These are phyloP conservation scores for Trichogramma pretiosum DNA, from an alignment of 1,140 invertebrate genomes.

Conservation along the genomic window DNA sequence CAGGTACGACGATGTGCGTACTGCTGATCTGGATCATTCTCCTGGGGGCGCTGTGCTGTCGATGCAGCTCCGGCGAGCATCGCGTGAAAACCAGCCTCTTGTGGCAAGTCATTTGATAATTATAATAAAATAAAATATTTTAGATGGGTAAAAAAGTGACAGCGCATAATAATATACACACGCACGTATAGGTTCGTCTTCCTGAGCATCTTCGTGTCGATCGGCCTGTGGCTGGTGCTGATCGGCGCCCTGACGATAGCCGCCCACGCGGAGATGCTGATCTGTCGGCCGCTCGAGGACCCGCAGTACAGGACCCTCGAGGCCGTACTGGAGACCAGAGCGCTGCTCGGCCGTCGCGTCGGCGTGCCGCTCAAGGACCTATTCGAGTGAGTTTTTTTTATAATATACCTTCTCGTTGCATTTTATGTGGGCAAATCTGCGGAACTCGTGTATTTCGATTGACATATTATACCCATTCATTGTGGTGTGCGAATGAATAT, in stretches of 20 bases:
- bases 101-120: constrained; percentile 34
- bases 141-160: too few species aligned
- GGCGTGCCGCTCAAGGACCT: constrained; percentile 33
- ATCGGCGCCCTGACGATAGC: constrained; percentile 29
- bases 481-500: too few species aligned
- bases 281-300: constrained; percentile 38
- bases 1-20: constrained; percentile 40
- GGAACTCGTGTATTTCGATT: too few species aligned
- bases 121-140: too few species aligned
- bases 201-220: constrained; percentile 33
- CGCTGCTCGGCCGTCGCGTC: constrained; percentile 32
- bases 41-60: constrained; percentile 45
- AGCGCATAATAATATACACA: too few species aligned
- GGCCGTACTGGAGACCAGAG: constrained; percentile 33
- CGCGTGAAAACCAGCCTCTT: constrained; percentile 49
- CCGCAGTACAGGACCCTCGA: constrained; percentile 35
- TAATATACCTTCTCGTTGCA: background rate
- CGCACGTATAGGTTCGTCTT: constrained; percentile 30
- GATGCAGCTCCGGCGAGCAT: constrained; percentile 45
- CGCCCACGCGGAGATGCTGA: constrained; percentile 34
- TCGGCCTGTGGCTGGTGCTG: constrained; percentile 34
- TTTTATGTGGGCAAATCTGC: too few species aligned
- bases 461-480: too few species aligned
- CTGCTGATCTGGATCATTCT: constrained; percentile 43
- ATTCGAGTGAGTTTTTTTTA: constrained; percentile 35